Conservation (phyloP, 2,888 invertebrate species). For the Drosophila parthenogenetica region DNA sequence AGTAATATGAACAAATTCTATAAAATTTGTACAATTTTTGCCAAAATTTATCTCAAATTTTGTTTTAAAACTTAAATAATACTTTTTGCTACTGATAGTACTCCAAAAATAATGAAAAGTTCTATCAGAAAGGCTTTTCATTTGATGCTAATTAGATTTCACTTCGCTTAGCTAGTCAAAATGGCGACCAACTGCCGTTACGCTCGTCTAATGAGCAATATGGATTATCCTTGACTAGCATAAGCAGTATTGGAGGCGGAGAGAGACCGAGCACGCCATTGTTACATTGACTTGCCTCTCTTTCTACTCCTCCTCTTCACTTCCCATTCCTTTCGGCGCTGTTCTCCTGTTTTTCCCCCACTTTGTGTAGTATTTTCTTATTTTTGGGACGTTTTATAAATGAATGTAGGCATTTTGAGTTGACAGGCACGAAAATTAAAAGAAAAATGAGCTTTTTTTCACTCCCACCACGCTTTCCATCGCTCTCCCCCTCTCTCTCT, state of each 20-base stretch:
- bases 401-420: conserved; percentile 79
- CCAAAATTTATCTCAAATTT: no score
- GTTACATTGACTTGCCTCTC: conserved; percentile 1
- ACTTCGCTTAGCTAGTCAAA: conserved; percentile 15
- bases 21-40: no score
- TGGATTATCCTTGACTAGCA: conserved; percentile 68
- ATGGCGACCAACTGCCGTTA: conserved; percentile 47
- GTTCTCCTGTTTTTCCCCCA: neutral
- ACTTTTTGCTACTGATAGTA: no score
- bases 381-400: conserved; percentile 73
- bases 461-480: neutral
- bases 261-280: conserved; percentile 3
- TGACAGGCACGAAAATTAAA: conserved; percentile 82
- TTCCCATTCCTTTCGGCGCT: neutral
- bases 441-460: conserved; percentile 79
- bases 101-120: neutral
- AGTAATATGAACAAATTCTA: no score
- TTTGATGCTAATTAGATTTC: neutral
- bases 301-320: neutral
- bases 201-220: conserved; percentile 64
- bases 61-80: no score
- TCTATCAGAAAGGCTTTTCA: neutral
- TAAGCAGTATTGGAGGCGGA: neutral
- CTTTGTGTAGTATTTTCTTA: conserved; percentile 6
- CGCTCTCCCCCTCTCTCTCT: neutral